Conservation (phyloP, 2,888 invertebrate genomes). For the Hemistola chrysoprasaria region DNA sequence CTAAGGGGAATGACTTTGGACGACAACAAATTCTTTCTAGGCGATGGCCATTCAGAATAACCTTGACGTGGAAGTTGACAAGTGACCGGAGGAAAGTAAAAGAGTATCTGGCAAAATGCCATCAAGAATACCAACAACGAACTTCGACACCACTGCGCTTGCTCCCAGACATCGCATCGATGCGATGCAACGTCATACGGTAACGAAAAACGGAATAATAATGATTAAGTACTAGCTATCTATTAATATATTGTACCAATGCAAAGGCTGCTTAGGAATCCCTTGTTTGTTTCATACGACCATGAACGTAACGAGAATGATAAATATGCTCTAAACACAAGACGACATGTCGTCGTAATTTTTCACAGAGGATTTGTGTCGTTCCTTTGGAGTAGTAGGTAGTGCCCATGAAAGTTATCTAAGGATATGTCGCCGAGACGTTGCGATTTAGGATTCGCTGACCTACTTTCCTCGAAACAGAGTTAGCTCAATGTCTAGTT, state of each 20-base stretch:
- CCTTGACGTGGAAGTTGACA: conserved; percentile 68
- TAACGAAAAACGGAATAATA: conserved; percentile 19
- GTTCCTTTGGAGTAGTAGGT: conserved; percentile 56
- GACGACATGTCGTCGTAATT: conserved; percentile 22
- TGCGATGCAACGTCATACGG: conserved; percentile 26
- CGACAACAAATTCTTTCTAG: conserved; percentile 29
- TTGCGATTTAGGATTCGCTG: conserved; percentile 39
- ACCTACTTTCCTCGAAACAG: conserved; percentile 53
- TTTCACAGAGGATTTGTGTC: conserved; percentile 33
- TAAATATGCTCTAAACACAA: too few relatives aligned
- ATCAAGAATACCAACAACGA: conserved; percentile 28
- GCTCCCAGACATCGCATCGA: conserved; percentile 25
- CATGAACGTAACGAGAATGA: conserved; percentile 21
- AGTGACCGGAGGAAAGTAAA: conserved; percentile 57
- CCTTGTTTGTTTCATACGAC: conserved; percentile 20
- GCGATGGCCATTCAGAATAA: conserved; percentile 50
- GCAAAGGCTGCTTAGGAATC: conserved; percentile 13
- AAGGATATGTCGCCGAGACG: conserved; percentile 42
- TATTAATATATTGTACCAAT: conserved; percentile 7
- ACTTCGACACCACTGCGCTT: conserved; percentile 16
- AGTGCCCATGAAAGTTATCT: conserved; percentile 51
- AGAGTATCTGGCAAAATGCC: conserved; percentile 63
- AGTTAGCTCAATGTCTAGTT: conserved; percentile 68
- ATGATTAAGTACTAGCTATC: too few relatives aligned
- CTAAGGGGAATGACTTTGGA: conserved; percentile 57